Base-by-base conservation (phyloP, 1,140 invertebrate genomes). In the Drosophila seguyi region DNA sequence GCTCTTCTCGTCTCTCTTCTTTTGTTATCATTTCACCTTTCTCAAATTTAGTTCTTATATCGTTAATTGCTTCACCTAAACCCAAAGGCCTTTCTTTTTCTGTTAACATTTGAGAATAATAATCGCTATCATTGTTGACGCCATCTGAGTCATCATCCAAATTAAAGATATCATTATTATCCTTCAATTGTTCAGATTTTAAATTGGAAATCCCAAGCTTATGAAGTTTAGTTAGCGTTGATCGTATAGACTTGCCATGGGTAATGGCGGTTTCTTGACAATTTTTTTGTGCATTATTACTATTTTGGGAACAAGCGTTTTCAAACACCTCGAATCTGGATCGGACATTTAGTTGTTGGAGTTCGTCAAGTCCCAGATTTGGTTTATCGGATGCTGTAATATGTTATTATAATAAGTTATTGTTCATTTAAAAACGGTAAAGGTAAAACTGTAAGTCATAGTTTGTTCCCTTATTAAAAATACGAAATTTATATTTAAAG, bases 271-370 rank as follows among this genome's bases (percentile, higher is more conserved):
- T 34, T 36, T 53, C 45, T 42, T 66, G 47, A 3, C 38, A 41
- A 20, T 16, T 36, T 18, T 50, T n/a, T 14, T 20, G 29, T 16
- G 29, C 14, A 22, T 44, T n/a, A 56, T 71, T 44, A 18, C 41
- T 41, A 27, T 74, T 44, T 29, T 67, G 42, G 1, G 50, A 47
- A 29, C 48, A 13, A 93, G 95, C 95, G 52, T 86, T 90, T 93
- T 98, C 97, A 93, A 98, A 98, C 63, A 97, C 95, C 93, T 98
- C 95, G 93, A 97, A 98, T 57, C 96, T 94, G 55, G 97, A 97
- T 91, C 97, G 97, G 3, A 98, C 96, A 92, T 98, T 97, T 48
- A 98, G 92, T 66, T 95, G 95, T 14, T 96, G 95, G 45, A 98
- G 92, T 90, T 98, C 97, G 81, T 97, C 96, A 22, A 98, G 93